Evolutionary conservation across 2,888 invertebrate genomes (phyloP), one percentile per base, ranked within the genome.

Genomic region (Crematogaster levior): DNA sequence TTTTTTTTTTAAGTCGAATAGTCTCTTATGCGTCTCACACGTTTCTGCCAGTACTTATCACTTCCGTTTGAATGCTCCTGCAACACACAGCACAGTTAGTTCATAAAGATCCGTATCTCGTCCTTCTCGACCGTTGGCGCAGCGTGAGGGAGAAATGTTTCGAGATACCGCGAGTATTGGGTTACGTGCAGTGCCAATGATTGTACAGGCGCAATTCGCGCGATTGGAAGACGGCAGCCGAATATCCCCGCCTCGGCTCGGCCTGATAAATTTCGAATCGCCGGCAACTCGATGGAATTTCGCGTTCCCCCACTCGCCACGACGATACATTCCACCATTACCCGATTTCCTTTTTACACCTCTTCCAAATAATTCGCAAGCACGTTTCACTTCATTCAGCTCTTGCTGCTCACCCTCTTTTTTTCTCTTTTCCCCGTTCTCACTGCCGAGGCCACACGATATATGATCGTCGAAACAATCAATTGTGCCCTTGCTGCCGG

Each of bases 21-120:
- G 9, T 12, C 37, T 12, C 40, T 15, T 43, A 9, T 12, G 3
- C 15, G 10, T 12, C 21, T 27, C 34, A 24, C 15, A 4, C 10
- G 18, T 4, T 37, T 60, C 10, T 34, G 15, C 10, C 6, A 1
- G 15, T 18, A 18, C 1, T 15, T 46, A 10, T 68, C n/a, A 30
- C 15, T 15, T 63, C 18, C 30, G 48, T 24, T 18, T 12, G 1
- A 6, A n/a, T 4, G 5, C 27, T 51, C 6, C 40, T 80, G 66
- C 21, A 82, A 88, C 66, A 86, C 80, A 85, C 34, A 1, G 6
- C 3, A 30, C 12, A 12, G 5, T 30, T 61, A 58, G 15, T 46
- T 34, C 30, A 61, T 34, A 46, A 43, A 46, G 43, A 46, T 30
- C n/a, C 30, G 40, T 9, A 43, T 63, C 15, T 40, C 40, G 46